These are phyloP conservation scores for Phengaris alcon DNA, from an alignment of 2,888 invertebrate species.

Conservation along the genomic window DNA sequence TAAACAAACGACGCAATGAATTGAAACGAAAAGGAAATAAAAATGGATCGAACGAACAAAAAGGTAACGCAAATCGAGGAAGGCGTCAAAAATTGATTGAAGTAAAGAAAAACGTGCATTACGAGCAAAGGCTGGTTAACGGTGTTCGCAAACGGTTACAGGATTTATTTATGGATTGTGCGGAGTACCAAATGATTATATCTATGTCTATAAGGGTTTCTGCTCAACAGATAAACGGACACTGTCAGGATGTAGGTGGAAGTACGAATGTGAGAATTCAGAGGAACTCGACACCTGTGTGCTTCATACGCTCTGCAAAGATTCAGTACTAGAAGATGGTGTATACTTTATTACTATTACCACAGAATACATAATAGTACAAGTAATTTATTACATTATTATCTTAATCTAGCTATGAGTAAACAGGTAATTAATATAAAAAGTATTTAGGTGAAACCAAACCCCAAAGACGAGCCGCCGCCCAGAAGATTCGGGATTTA, in stretches of 20 bases:
- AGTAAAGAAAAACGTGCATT: conserved; percentile 7
- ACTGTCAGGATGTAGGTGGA: conserved; percentile 3
- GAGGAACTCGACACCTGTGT: conserved; percentile 14
- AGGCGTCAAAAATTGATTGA: conserved; percentile 18
- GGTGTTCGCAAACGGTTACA: conserved; percentile 29
- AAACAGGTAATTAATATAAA: too few species aligned
- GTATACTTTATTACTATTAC: not conserved
- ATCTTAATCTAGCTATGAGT: too few species aligned
- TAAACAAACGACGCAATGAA: conserved; percentile 40
- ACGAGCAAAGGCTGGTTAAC: conserved; percentile 30
- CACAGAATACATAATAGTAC: too few species aligned
- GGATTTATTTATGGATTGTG: not conserved
- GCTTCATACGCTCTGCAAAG: not conserved
- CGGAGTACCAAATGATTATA: too few species aligned
- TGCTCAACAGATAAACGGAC: not conserved
- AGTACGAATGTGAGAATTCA: conserved; percentile 12
- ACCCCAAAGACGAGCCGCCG: not conserved
- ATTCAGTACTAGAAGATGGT: not conserved
- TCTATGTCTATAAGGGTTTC: conserved; percentile 9
- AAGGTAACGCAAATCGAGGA: conserved; percentile 26
- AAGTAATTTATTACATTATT: too few species aligned
- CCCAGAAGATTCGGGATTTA: not conserved
- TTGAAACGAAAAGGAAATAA: conserved; percentile 24
- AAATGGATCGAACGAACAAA: conserved; percentile 29
- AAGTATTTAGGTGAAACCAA: not conserved